Base-by-base conservation (phyloP, 2,888 invertebrate genomes). In the Hyles lineata region DNA sequence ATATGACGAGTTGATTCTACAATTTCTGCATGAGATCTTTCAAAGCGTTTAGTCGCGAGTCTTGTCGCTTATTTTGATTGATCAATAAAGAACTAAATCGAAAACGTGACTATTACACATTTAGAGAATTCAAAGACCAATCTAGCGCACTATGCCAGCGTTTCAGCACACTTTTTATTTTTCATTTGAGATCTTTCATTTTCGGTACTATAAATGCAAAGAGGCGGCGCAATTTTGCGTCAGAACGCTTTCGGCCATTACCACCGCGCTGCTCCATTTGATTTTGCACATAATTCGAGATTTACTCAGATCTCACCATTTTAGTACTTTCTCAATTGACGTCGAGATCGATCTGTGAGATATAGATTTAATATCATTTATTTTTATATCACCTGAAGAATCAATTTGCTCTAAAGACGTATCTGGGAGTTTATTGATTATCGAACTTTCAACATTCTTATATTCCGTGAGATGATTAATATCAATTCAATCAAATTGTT, bases 181-280 rank as follows among this genome's bases (percentile, higher is more conserved):
- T 85, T 84, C 83, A 79, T 78, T 80, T 80, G 79, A 82, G 84
- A 87, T 87, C 83, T 88, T 90, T 88, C 87, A 89, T 89, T 90
- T 88, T 87, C 83, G 88, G 87, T 88, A 83, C 87, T 89, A 84
- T 89, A 90, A 90, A 91, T 90, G 89, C 89, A 89, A 89, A 89
- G 88, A 85, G 85, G 83, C 82, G 80, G 77, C 83, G 85, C 87
- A 87, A 88, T 89, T 87, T 83, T 77, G 79, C 80, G 81, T 82
- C 81, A 80, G 81, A 83, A 80, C 82, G 84, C 83, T 85, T 76
- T 74, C 77, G 73, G 76, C 85, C 82, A 86, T 88, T 87, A 87
- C 79, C 79, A 73, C 77, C 77, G 79, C 75, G 78, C 76, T 78
- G 80, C 79, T 85, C 83, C 82, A 83, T 85, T 88, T 83, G 81